A percentile compares a stretch with the other conserved stretches of the same genome.
Conservation (phyloP, 2,888 invertebrate species). For the Mantis religiosa region DNA sequence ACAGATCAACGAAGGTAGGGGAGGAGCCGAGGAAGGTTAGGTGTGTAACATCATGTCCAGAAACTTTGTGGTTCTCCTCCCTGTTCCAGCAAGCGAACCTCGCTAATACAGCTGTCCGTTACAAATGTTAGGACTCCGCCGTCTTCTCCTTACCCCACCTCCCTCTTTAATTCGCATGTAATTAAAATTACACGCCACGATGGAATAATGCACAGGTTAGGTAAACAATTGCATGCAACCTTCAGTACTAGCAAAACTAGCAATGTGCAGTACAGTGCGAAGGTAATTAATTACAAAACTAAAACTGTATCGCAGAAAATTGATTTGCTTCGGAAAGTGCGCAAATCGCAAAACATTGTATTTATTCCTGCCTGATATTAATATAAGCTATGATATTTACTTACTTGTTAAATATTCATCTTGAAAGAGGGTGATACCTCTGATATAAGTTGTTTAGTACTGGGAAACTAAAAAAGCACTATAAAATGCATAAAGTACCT, state of each 20-base stretch:
- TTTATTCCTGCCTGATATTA: too few relatives aligned
- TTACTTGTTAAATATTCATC: too few relatives aligned
- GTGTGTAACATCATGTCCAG: conserved; percentile 18
- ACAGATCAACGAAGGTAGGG: neutral
- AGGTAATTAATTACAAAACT: neutral
- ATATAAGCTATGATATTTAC: too few relatives aligned
- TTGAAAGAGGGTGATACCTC: too few relatives aligned
- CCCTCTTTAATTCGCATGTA: conserved; percentile 11
- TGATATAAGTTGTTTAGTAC: too few relatives aligned
- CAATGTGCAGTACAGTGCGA: neutral
- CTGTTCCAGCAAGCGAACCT: neutral
- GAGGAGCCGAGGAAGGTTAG: neutral
- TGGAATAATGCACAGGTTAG: conserved; percentile 8
- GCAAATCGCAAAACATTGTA: too few relatives aligned
- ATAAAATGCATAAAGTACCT: too few relatives aligned
- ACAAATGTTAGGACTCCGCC: conserved; percentile 11
- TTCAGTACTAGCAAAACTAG: neutral
- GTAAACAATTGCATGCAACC: neutral
- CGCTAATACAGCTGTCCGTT: conserved; percentile 12
- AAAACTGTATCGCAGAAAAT: neutral
- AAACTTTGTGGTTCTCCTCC: conserved; percentile 6
- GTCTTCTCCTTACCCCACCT: neutral
- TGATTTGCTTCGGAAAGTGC: too few relatives aligned
- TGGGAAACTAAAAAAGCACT: too few relatives aligned
- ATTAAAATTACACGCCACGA: conserved; percentile 17